Base-by-base conservation (phyloP, 2,113 vertebrate species). In the Apteryx mantelli region DNA sequence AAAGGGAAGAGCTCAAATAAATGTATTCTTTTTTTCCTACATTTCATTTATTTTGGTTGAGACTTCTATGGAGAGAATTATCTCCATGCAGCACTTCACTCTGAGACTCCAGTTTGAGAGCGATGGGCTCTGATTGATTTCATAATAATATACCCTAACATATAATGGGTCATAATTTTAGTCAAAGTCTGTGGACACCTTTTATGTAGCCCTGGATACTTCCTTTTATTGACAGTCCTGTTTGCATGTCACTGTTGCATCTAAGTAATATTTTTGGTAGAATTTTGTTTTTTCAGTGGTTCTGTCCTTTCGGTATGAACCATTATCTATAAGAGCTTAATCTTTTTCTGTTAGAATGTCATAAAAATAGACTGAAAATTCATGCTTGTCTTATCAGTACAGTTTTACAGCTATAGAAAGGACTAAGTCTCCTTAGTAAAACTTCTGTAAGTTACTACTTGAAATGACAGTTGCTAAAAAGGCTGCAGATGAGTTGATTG, bases 1-100 rank as follows among this genome's bases (percentile, higher is more conserved):
- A 36, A 64, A 24, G 36, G 5, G 9, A 64, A 26, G 13, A 38
- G 36, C 21, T 38, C 24, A 38, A 65, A 63, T 63, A 63, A 21
- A n/a, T 64, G 24, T 65, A 25, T 65, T 65, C 21, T 65, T 24
- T 38, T 65, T 40, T 64, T 15, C 36, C 63, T 64, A 25, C 22
- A 26, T 13, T 64, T 38, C 56, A 58, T 34, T 60, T 60, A 34
- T 60, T 34, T 34, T 60, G 56, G 32, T 20, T 60, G 56, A 60
- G 9, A 7, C 1, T 73, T 46, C 1, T 36, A 12, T 20, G n/a
- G 4, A 7, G 16, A 7, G 26, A 12, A 11, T 24, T 15, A 4
- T 26, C 9, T 52, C 8, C 48, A 2, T 60, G 17, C 21, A 38
- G 4, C 34, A 28, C 13, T 70, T 70, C 14, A 19, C 7, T 15